These are phyloP conservation scores for Leucophora obtusa DNA, from an alignment of 2,888 invertebrate species.

Conservation along the genomic window DNA sequence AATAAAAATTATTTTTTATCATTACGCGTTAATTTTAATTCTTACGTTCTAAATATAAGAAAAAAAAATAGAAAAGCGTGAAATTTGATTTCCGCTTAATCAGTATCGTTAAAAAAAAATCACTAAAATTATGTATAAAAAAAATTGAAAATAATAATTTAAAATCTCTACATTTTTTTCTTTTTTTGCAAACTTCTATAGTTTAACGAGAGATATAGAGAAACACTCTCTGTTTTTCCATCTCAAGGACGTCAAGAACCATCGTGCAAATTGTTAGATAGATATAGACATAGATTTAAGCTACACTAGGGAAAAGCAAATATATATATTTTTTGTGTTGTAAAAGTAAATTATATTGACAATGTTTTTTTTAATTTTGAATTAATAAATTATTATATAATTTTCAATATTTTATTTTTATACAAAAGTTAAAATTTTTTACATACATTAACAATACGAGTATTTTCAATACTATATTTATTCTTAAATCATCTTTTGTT, in stretches of 20 bases:
- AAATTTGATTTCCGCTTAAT: conserved; percentile 73
- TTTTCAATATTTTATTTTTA: no score
- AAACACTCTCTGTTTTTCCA: conserved; percentile 2
- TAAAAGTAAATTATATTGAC: conserved; percentile 46
- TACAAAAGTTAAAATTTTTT: no score
- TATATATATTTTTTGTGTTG: conserved; percentile 13
- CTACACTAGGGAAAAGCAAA: conserved; percentile 27
- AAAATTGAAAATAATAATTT: conserved; percentile 47
- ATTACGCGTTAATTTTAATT: conserved; percentile 43
- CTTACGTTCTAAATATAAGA: conserved; percentile 54
- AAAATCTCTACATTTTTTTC: conserved; percentile 48
- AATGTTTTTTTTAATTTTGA: conserved; percentile 19
- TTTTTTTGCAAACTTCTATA: background rate
- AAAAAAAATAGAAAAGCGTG: conserved; percentile 66
- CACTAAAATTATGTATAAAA: conserved; percentile 53
- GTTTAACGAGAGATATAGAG: background rate
- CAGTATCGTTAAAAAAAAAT: conserved; percentile 50
- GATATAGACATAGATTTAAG: conserved; percentile 42
- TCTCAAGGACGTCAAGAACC: conserved; percentile 17
- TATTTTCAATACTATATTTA: no score
- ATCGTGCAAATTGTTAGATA: conserved; percentile 38
- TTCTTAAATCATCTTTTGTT: no score
- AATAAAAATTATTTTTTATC: conserved; percentile 53
- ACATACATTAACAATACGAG: no score
- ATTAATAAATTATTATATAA: no score